phyloP scores from a whole-genome alignment of 2,113 vertebrate genomes.

The Myotis davidii region DNA sequence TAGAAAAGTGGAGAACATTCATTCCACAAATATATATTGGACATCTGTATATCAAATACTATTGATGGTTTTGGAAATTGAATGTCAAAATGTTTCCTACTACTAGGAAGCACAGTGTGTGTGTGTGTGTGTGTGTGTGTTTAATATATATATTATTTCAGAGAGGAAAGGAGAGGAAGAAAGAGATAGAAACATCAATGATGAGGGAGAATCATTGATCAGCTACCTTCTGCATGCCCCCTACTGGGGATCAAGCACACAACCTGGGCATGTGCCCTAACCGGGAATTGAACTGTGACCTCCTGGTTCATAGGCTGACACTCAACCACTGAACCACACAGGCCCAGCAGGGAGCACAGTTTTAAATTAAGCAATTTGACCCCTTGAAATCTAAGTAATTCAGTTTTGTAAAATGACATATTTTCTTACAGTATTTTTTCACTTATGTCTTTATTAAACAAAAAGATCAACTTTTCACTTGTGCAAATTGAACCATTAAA shows the following conservation, averaged over 20 bases:
- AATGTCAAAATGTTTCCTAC: not conserved
- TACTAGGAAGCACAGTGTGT: not conserved
- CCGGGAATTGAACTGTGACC: not conserved
- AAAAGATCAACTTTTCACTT: conserved; percentile 2
- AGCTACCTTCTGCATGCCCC: no score
- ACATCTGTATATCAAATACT: not conserved
- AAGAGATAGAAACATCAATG: no score
- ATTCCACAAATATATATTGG: not conserved
- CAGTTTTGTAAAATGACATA: not conserved
- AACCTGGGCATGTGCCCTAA: no score
- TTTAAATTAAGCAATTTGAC: conserved; percentile 31
- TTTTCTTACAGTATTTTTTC: not conserved
- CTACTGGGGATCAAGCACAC: no score
- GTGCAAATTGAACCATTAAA: not conserved
- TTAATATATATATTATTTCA: no score
- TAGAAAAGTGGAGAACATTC: not conserved
- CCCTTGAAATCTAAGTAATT: not conserved
- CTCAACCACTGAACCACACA: not conserved
- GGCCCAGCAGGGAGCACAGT: not conserved
- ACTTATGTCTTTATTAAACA: conserved; percentile 36
- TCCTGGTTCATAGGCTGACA: not conserved
- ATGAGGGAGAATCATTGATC: no score
- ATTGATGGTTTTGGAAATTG: not conserved
- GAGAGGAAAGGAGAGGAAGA: no score
- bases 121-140: no score